Percentiles rank a stretch among this genome's conserved stretches.
These are phyloP conservation scores for Myocastor coypus DNA, from an alignment of 2,113 vertebrate species.

Conservation along the genomic window DNA sequence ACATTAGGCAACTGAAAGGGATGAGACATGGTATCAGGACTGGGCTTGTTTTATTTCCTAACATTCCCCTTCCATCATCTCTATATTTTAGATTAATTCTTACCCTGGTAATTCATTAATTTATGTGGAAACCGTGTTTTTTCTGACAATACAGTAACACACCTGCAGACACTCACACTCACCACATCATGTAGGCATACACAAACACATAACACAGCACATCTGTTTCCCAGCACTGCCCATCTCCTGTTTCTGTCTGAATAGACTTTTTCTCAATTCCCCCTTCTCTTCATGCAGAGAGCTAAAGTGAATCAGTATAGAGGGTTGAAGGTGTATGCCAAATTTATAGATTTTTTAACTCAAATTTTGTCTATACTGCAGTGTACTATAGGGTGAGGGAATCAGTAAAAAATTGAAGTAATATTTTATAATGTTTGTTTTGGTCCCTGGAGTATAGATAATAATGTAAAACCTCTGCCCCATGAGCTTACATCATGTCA, in stretches of 20 bases:
- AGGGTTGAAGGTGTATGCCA: background rate
- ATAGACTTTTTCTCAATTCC: background rate
- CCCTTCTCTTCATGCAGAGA: background rate
- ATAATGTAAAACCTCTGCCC: too few species aligned
- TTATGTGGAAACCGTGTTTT: rapidly evolving
- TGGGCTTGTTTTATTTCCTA: background rate
- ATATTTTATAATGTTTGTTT: background rate
- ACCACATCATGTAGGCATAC: background rate
- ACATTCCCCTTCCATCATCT: background rate
- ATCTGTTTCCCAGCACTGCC: background rate
- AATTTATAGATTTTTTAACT: background rate
- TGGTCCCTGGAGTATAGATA: background rate
- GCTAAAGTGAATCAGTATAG: background rate
- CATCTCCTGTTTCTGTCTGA: background rate
- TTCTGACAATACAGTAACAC: background rate
- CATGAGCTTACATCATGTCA: background rate
- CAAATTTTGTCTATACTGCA: background rate
- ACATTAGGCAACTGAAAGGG: background rate
- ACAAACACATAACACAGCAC: background rate
- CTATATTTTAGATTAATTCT: background rate
- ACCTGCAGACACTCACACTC: background rate
- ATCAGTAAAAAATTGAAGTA: background rate
- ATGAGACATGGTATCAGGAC: background rate
- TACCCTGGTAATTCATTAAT: background rate
- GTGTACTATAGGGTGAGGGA: background rate